Evolutionary conservation across 2,888 invertebrate species (phyloP), one percentile per base, ranked within the genome.

Genomic region (Argyresthia albistria): DNA sequence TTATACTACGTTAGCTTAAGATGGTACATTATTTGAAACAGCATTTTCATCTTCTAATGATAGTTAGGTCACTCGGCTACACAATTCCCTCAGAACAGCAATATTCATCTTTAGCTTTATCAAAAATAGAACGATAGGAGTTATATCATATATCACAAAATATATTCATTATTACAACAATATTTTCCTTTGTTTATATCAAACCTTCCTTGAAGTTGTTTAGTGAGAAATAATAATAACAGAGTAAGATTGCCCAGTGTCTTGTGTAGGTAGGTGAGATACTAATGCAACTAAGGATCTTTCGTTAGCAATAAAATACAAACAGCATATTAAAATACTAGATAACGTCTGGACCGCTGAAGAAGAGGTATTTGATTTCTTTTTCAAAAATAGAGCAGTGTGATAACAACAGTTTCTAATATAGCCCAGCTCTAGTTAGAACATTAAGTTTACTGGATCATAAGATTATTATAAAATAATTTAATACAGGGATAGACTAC

Each of bases 71-170:
- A 64, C 66, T 67, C 69, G 63, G 71, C 74, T 83, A 73, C 70
- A 80, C 80, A 80, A 80, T 80, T 83, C 79, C 82, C 69, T 62
- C 73, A 64, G 60, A 62, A 75, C 70, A 76, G 79, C 76, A 77
- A 81, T 79, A 80, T 71, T 75, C 59, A 66, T 77, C 67, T 76
- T 78, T 80, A 81, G 81, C 82, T 77, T 77, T 87, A 87, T 87
- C 87, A 87, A 87, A 87, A 87, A 87, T 87, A 87, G 82, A 83
- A 83, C 81, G 82, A 73, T 82, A 80, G 84, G 72, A 81, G 76
- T 81, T 72, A 80, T 80, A 43, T 43, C 37, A 81, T 77, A 83
- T 83, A 86, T 86, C 84, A 86, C 83, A 87, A 87, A 87, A 87
- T 87, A 86, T 83, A 86, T 86, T 82, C 79, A 83, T 81, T 80